Conservation (phyloP, 2,113 vertebrate species). For the Mus pahari region DNA sequence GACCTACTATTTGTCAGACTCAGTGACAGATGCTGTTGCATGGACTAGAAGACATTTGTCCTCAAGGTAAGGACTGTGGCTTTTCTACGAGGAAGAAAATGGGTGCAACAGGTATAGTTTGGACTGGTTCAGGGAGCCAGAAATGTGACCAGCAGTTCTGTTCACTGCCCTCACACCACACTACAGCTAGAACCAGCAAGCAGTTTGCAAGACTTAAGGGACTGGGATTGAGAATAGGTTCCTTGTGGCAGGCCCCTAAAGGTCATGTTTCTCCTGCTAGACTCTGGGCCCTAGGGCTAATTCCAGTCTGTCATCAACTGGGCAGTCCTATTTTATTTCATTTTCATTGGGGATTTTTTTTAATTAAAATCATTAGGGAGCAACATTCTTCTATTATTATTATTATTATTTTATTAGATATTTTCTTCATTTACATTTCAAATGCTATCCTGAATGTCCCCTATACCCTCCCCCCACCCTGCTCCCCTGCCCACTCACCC, state of each 20-base stretch:
- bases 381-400: no score
- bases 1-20: background rate
- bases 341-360: background rate
- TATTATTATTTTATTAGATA: no score
- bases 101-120: background rate
- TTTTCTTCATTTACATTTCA: no score
- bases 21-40: background rate
- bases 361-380: background rate
- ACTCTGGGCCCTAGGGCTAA: no score
- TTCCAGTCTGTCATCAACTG: background rate
- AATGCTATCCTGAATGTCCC: no score
- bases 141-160: background rate
- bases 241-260: background rate
- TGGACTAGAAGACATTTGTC: background rate
- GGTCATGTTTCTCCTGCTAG: background rate
- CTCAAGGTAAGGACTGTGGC: background rate
- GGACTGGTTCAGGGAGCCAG: background rate
- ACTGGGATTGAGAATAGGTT: background rate
- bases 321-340: no score
- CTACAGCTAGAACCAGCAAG: background rate
- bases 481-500: no score
- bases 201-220: background rate
- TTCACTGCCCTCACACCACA: background rate
- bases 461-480: no score
- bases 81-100: background rate